Base-by-base conservation (phyloP, 2,113 vertebrate genomes). In the Peucedramus taeniatus region DNA sequence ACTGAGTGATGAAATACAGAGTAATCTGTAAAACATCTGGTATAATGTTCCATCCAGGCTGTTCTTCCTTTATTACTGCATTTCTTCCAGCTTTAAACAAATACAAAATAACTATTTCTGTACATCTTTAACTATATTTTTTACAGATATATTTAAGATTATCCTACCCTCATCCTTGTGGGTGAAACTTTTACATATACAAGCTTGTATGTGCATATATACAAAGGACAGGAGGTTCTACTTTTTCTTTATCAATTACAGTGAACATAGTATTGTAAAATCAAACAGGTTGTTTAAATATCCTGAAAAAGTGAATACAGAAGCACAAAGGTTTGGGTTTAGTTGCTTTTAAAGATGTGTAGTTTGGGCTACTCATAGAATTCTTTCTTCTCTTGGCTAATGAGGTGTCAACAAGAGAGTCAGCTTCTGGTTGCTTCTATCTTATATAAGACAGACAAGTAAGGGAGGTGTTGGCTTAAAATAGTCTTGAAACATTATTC, bases 401-500 rank as follows among this genome's bases (percentile, higher is more conserved):
- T 33, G 59, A 63, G 64, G 63, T 88, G 54, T 76, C 84, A 93
- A 76, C 66, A 79, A 90, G 70, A 14, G 39, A 90, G 50, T 83
- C 80, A 77, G 71, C 50, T 96, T 96, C 94, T 97, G 87, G 78
- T 35, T 94, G 33, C 39, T 91, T 97, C 91, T 83, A 1, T 94
- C 78, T 96, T 96, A 94, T 30, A 50, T 97, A 94, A 92, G 94
- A 93, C 14, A 85, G 75, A 96, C 47, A 91, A 89, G 80, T 26
- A 96, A 85, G 80, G 87, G 89, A 94, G 89, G 80, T 95, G 91
- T 90, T 93, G 82, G 85, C 91, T 94, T 82, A 96, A 93, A 95
- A 92, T 94, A 96, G 56, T 56, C 88, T 59, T 83, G 83, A 94
- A 93, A 78, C 37, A 68, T 78, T 83, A 94, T 96, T 96, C 94